Percentiles rank a stretch among this genome's conserved stretches.
Evolutionary conservation across 2,113 vertebrate genomes (phyloP).

Genomic region (Tringa solitaria): DNA sequence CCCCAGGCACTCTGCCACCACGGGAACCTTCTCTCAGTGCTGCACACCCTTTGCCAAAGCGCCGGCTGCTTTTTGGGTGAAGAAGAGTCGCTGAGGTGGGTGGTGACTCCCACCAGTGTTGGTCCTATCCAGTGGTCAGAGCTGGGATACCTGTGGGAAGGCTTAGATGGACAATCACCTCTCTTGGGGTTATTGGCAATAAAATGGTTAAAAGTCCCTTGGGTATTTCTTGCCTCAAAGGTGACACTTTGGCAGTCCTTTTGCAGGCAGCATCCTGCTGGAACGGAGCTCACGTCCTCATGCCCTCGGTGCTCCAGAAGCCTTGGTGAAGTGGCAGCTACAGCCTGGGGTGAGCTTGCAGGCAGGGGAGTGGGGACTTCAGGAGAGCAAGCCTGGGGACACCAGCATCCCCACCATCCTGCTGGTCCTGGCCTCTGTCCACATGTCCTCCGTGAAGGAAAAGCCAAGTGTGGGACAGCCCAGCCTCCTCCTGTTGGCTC

Average conservation of each 20-base stretch:
- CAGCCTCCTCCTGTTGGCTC: background rate
- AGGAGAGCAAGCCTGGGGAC: background rate
- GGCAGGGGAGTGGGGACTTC: background rate
- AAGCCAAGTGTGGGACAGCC: background rate
- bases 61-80: background rate
- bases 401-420: background rate
- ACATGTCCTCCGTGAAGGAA: fast-evolving
- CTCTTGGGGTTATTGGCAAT: background rate
- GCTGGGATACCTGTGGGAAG: background rate
- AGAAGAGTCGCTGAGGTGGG: background rate
- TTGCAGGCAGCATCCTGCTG: background rate
- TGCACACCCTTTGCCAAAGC: background rate
- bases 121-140: background rate
- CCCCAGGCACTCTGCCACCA: background rate
- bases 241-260: background rate
- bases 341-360: background rate
- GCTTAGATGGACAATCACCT: fast-evolving
- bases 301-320: fast-evolving
- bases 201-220: background rate
- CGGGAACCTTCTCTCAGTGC: background rate
- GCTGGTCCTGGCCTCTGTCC: background rate
- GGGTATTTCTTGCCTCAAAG: background rate
- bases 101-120: background rate
- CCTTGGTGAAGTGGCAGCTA: fast-evolving
- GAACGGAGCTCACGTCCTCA: fast-evolving